Evolutionary conservation across 1,140 invertebrate genomes (phyloP).

Genomic region (Solenopsis invicta): DNA sequence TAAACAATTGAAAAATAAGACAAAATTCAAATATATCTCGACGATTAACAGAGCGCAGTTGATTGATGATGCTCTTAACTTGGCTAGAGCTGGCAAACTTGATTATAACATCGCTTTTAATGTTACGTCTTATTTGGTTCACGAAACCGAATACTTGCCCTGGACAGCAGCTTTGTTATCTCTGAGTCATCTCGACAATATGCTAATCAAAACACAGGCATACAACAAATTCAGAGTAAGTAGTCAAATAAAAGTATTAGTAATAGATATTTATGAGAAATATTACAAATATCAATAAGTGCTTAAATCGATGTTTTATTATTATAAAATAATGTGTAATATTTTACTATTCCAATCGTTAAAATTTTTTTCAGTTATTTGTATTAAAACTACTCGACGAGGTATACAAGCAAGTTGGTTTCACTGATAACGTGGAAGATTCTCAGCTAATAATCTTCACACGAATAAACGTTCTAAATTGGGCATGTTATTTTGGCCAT

Average conservation of each 20-base stretch:
- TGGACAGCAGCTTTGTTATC: slow-evolving; percentile 92
- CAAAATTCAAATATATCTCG: slow-evolving; percentile 89
- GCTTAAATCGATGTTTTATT: background rate
- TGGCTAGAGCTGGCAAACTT: slow-evolving; percentile 91
- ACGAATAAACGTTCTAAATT: slow-evolving; percentile 90
- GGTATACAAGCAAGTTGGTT: slow-evolving; percentile 90
- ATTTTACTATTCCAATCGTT: background rate
- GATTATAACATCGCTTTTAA: slow-evolving; percentile 91
- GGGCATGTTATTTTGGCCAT: slow-evolving; percentile 91
- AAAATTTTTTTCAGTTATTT: slow-evolving; percentile 88
- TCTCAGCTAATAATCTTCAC: slow-evolving; percentile 90
- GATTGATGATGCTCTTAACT: slow-evolving; percentile 94
- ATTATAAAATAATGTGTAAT: background rate
- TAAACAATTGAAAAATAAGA: slow-evolving; percentile 89
- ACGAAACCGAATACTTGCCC: slow-evolving; percentile 92
- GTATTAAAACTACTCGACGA: slow-evolving; percentile 89
- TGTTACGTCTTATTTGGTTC: slow-evolving; percentile 91
- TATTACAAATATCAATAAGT: background rate
- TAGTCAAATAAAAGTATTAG: background rate
- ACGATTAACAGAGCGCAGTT: slow-evolving; percentile 95
- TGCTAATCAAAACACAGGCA: slow-evolving; percentile 91
- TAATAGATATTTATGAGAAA: background rate
- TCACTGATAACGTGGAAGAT: slow-evolving; percentile 88
- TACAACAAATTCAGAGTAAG: slow-evolving; percentile 92
- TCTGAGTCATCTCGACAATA: slow-evolving; percentile 91